phyloP scores from a whole-genome alignment of 2,113 vertebrate genomes.

The Paracanthobrama guichenoti region DNA sequence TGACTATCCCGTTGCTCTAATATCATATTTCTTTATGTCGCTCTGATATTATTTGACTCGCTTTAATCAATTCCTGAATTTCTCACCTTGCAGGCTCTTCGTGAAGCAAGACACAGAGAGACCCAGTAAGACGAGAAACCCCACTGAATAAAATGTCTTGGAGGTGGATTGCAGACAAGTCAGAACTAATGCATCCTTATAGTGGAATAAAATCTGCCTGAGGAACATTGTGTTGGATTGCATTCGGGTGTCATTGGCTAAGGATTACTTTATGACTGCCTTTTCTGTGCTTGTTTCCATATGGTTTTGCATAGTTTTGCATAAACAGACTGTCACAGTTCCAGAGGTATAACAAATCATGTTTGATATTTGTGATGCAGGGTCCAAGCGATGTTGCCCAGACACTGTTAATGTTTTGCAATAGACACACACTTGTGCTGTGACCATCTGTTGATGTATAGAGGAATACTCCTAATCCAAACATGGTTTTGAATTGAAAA shows the following conservation, averaged over 20 bases:
- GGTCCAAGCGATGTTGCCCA: neutral
- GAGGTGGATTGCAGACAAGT: constrained; percentile 11
- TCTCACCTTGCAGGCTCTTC: constrained; percentile 61
- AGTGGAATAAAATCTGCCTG: constrained; percentile 26
- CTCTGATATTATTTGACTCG: neutral
- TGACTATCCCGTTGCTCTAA: neutral
- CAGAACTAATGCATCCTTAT: constrained; percentile 1
- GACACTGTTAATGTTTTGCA: neutral
- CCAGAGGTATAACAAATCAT: neutral
- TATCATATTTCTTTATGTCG: neutral
- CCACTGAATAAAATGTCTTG: constrained; percentile 16
- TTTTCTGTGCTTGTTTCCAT: constrained; percentile 1
- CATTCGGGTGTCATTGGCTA: neutral
- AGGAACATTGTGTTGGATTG: constrained; percentile 3
- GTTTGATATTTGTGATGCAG: constrained; percentile 20
- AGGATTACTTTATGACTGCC: neutral
- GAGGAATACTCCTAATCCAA: constrained; percentile 9
- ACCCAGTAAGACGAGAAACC: constrained; percentile 40
- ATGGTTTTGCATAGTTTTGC: neutral
- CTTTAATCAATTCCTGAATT: constrained; percentile 2
- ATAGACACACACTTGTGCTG: neutral
- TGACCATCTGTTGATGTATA: neutral
- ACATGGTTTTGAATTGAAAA: neutral
- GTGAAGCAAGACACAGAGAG: constrained; percentile 57
- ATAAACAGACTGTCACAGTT: constrained; percentile 5